Evolutionary conservation across 1,140 invertebrate species (phyloP).

Genomic region (Drosophila ercepeae): DNA sequence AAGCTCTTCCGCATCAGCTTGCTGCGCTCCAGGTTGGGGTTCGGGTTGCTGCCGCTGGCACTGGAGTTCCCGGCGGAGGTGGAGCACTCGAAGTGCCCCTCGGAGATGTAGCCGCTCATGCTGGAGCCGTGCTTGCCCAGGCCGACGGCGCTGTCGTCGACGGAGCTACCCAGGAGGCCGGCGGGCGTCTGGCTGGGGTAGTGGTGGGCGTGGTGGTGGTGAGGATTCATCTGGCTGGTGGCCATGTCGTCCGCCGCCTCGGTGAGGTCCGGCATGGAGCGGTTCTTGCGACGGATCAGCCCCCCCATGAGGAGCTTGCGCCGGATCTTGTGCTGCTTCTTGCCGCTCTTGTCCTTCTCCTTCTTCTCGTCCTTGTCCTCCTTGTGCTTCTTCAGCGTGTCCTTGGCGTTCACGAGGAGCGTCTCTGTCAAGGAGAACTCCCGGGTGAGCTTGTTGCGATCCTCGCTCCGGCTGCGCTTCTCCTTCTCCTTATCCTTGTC

Average conservation of each 20-base stretch:
- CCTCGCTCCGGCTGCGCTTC: slow-evolving; percentile 92
- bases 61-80: neutral
- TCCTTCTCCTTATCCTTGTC: slow-evolving; percentile 87
- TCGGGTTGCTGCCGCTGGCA: slow-evolving; percentile 83
- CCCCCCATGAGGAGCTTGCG: slow-evolving; percentile 95
- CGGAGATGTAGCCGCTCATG: slow-evolving; percentile 92
- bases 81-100: slow-evolving; percentile 92
- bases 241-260: slow-evolving; percentile 86
- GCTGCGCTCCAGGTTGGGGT: slow-evolving; percentile 93
- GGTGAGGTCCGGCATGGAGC: slow-evolving; percentile 95
- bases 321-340: slow-evolving; percentile 95
- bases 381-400: slow-evolving; percentile 87
- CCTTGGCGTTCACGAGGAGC: slow-evolving; percentile 85
- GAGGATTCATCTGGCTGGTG: slow-evolving; percentile 65
- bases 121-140: slow-evolving; percentile 83
- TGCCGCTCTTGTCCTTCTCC: slow-evolving; percentile 89
- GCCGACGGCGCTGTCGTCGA: slow-evolving; percentile 90
- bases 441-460: slow-evolving; percentile 89
- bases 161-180: slow-evolving; percentile 85
- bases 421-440: slow-evolving; percentile 88
- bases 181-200: slow-evolving; percentile 59
- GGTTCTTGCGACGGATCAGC: slow-evolving; percentile 93
- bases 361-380: slow-evolving; percentile 87
- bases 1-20: slow-evolving; percentile 95
- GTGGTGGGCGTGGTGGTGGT: slow-evolving; percentile 83